Conservation (phyloP, 1,140 invertebrate species). For the Gerris buenoi region DNA sequence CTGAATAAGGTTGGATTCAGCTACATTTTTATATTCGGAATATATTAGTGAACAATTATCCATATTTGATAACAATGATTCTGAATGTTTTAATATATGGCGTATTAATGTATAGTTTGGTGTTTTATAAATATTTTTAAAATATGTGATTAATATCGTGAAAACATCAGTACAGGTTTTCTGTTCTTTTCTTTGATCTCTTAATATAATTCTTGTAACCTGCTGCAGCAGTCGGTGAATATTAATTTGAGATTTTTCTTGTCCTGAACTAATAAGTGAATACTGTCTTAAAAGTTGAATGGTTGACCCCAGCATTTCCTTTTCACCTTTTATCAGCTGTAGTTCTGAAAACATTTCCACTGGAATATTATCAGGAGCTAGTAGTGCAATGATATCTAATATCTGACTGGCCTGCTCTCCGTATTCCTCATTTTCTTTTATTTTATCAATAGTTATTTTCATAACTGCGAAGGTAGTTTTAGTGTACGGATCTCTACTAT, state of each 20-base stretch:
- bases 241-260: not conserved
- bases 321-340: not conserved
- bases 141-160: not conserved
- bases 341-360: not conserved
- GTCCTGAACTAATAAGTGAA: not conserved
- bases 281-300: not conserved
- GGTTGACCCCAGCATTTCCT: not conserved
- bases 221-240: not conserved
- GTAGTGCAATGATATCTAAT: not conserved
- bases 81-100: not conserved
- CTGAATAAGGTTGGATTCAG: not conserved
- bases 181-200: not conserved
- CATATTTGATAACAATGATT: not conserved
- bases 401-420: not conserved
- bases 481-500: not conserved
- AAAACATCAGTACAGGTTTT: not conserved
- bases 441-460: not conserved
- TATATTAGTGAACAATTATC: too few species aligned
- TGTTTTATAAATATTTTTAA: not conserved
- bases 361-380: not conserved
- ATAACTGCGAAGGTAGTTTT: not conserved
- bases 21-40: not conserved
- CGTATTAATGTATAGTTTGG: not conserved
- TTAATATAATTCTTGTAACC: not conserved
- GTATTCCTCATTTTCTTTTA: not conserved